A percentile compares a stretch with the other conserved stretches of the same genome.
Conservation (phyloP, 2,113 vertebrate species). For the Condylura cristata region DNA sequence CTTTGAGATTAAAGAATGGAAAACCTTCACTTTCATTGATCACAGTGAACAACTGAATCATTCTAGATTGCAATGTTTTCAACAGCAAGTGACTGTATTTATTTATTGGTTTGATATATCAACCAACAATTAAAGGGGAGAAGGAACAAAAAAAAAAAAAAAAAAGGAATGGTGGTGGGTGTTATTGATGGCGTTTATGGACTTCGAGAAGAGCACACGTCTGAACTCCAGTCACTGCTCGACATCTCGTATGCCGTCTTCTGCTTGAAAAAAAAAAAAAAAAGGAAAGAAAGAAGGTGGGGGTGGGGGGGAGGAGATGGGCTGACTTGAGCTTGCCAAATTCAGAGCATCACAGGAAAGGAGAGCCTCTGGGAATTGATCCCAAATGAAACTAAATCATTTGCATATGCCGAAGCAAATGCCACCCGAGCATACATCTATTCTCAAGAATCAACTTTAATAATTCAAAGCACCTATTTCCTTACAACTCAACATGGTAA, state of each 20-base stretch:
- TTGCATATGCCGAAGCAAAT: constrained; percentile 91
- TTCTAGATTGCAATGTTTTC: constrained; percentile 21
- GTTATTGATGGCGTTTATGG: too few relatives aligned
- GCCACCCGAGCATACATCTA: constrained; percentile 85
- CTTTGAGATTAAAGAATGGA: constrained; percentile 21
- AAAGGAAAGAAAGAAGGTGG: not conserved
- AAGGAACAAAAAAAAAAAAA: constrained; percentile 8
- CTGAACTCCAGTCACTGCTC: too few relatives aligned
- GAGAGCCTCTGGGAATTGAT: constrained; percentile 89
- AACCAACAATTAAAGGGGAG: constrained; percentile 51
- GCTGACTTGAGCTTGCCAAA: constrained; percentile 86
- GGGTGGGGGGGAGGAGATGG: constrained; percentile 29
- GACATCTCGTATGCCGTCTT: too few relatives aligned
- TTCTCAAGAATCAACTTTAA: constrained; percentile 88
- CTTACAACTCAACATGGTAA: constrained; percentile 77
- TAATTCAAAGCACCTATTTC: constrained; percentile 88
- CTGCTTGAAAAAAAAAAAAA: constrained; percentile 40
- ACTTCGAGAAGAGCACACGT: too few relatives aligned
- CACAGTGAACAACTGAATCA: constrained; percentile 61
- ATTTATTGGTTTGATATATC: constrained; percentile 74
- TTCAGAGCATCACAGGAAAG: constrained; percentile 87
- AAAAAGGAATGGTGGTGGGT: not conserved
- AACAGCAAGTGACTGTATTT: constrained; percentile 29
- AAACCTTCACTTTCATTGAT: constrained; percentile 41
- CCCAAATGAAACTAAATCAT: constrained; percentile 92